A percentile compares a stretch with the other conserved stretches of the same genome.
Conservation (phyloP, 2,888 invertebrate species). For the Mechanitis messenoides region DNA sequence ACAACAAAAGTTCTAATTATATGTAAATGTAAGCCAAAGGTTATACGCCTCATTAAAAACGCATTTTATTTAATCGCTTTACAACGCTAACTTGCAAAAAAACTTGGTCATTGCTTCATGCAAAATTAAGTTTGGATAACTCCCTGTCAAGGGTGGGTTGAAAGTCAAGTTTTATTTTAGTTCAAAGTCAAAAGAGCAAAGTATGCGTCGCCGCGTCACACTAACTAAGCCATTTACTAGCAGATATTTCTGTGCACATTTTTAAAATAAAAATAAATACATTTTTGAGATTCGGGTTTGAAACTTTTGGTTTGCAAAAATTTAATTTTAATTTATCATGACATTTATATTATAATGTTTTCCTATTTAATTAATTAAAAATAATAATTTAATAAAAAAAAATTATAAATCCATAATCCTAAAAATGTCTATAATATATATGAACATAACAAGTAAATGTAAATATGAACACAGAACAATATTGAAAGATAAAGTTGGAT, state of each 20-base stretch:
- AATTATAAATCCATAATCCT: no score
- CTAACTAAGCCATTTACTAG: not conserved
- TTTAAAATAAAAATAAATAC: not conserved
- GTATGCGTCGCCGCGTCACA: not conserved
- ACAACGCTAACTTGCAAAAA: slow-evolving; percentile 51
- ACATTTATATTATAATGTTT: no score
- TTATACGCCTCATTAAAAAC: slow-evolving; percentile 41
- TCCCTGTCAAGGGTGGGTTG: slow-evolving; percentile 34
- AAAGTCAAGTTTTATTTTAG: slow-evolving; percentile 12
- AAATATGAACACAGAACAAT: slow-evolving; percentile 5
- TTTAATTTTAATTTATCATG: no score
- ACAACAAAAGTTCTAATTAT: not conserved
- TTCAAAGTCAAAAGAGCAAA: slow-evolving; percentile 5
- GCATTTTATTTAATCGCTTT: slow-evolving; percentile 32
- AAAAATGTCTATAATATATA: not conserved
- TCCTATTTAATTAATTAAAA: no score
- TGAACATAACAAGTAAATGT: not conserved
- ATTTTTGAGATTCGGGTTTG: no score
- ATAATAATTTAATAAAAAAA: no score
- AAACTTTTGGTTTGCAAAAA: no score
- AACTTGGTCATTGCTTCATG: slow-evolving; percentile 70
- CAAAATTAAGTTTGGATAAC: slow-evolving; percentile 67
- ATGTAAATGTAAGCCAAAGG: slow-evolving; percentile 31
- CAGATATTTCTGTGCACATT: not conserved
- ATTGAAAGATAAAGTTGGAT: slow-evolving; percentile 2